Evolutionary conservation across 2,888 invertebrate species (phyloP), one percentile per base, ranked within the genome.

Genomic region (Leptopilina myrica): DNA sequence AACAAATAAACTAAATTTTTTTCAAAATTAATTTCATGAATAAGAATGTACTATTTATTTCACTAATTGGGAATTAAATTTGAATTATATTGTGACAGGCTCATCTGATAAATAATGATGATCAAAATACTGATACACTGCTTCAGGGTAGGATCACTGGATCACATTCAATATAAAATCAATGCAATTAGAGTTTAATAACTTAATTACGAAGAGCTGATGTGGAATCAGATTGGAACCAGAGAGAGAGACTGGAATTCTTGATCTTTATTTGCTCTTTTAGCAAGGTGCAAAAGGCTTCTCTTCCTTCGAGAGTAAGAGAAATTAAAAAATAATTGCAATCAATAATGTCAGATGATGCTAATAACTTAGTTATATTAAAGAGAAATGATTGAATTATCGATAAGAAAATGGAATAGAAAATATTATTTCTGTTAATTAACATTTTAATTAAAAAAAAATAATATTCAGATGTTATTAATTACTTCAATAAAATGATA

Each of bases 131-230:
- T 11, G 26, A 49, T 73, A 73, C 53, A 9, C 12, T 33, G 73
- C 73, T 73, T 2, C 26, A 56, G 73, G 56, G 56, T 56, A 56
- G 73, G 33, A 33, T 56, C 33, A n/a, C 8, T 56, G 73, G 56
- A 33, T 56, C 33, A n/a, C 8, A 73, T n/a, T 33, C 56, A 26
- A 33, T n/a, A 69, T 73, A 56, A 56, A 73, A 73, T 73, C 53
- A 73, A 73, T 73, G 73, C 73, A 73, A 73, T 73, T 73, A 73
- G 73, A 56, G 26, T 73, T 73, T 73, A 73, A 73, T 73, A 73
- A 73, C 73, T 73, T 56, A 73, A 73, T 73, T 73, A 73, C 56
- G 26, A 26, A 73, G 53, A 33, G n/a, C 4, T 73, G 33, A 73
- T 33, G 73, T 33, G 33, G 73, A 56, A n/a, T 73, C 53, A 53